Percentiles rank a stretch among this genome's conserved stretches.
These are phyloP conservation scores for Drosophila buzzatii DNA, from an alignment of 2,888 invertebrate genomes.

Conservation along the genomic window DNA sequence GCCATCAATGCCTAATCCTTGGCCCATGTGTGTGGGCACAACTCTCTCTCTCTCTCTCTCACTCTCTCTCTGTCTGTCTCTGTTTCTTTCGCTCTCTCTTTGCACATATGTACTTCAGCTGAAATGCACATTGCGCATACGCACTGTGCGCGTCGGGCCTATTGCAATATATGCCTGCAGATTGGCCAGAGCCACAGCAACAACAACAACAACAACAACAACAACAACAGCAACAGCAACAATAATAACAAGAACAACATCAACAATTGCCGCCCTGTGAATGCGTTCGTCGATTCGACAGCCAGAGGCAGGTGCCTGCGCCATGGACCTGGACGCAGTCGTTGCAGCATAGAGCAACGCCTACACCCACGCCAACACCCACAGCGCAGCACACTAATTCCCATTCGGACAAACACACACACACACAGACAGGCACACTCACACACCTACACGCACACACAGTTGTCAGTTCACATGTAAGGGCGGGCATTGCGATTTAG, in stretches of 20 bases:
- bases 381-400: constrained; percentile 25
- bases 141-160: constrained; percentile 73
- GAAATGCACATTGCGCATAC: constrained; percentile 74
- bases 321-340: constrained; percentile 15
- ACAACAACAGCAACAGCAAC: constrained; percentile 2
- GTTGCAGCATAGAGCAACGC: constrained; percentile 36
- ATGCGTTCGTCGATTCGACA: constrained; percentile 42
- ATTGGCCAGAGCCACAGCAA: constrained; percentile 64
- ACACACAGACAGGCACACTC: not conserved
- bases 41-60: no score
- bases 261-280: constrained; percentile 12
- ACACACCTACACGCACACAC: not conserved
- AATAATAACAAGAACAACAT: constrained; percentile 11
- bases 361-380: constrained; percentile 14
- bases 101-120: constrained; percentile 15
- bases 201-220: constrained; percentile 31
- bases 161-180: constrained; percentile 77
- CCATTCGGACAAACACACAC: constrained; percentile 20
- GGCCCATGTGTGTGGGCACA: constrained; percentile 5
- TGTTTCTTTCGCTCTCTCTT: not conserved
- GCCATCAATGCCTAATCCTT: constrained; percentile 17
- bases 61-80: not conserved
- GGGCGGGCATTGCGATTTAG: not conserved
- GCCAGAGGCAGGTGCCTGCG: constrained; percentile 25
- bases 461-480: not conserved